Base-by-base conservation (phyloP, 2,888 invertebrate species). In the Melanchra persicariae region DNA sequence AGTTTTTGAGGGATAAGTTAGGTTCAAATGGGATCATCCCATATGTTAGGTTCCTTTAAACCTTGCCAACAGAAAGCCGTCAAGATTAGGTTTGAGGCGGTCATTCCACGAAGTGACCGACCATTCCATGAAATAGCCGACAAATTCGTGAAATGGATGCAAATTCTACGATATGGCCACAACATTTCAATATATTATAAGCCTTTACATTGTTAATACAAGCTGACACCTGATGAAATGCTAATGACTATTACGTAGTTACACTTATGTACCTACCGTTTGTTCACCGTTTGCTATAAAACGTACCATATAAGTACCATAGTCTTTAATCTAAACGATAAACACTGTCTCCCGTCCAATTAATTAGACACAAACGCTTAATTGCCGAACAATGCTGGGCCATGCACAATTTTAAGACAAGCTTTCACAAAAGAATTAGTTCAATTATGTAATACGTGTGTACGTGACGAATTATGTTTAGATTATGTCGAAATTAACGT, bases 161-260 rank as follows among this genome's bases (percentile, higher is more conserved):
- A 40, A 40, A 40, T 40, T 40, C 40, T 40, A 40, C 15, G 40
- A 40, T 0, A 40, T 40, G 40, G 15, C 40, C 4, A 15, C 40
- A 40, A 15, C 0, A 40, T 40, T 40, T 15, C 40, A 15, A 77
- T 78, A 72, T 22, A 74, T 74, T 74, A 81, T 54, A 84, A 82
- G 87, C 85, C 84, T 87, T 86, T 87, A 85, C 84, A 84, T 77
- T 76, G 71, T 62, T 81, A 77, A 74, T 84, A 83, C 49, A 83
- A 85, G 83, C 85, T 64, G 78, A 75, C 74, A 75, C 66, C 60
- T 74, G 79, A 81, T 84, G 70, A 77, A 83, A 76, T 74, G 73
- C 81, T 82, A 84, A 75, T 70, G 63, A 70, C 70, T 81, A 81
- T 81, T 71, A 81, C 45, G 60, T 83, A 86, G 77, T 75, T 77